Base-by-base conservation (phyloP, 2,888 invertebrate genomes). In the Drosophila kokeensis region DNA sequence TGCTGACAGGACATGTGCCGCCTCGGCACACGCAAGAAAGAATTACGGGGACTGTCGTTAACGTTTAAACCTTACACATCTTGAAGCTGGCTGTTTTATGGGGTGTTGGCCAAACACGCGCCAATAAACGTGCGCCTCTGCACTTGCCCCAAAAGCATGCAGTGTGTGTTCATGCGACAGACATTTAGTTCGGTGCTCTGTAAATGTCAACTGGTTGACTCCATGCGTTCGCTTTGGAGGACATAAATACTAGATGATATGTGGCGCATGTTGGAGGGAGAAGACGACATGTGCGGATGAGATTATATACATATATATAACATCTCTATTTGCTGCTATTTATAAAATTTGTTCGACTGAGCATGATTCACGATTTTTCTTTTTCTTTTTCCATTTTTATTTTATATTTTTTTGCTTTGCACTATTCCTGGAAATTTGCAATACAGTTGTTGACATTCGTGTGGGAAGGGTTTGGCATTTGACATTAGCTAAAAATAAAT, bases 1-100 rank as follows among this genome's bases (percentile, higher is more conserved):
- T 49, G 54, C 32, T 60, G 81, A 53, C 62, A 61, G 55, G 52
- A 60, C 69, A 74, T 63, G 73, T 62, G 58, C 45, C 55, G 58
- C 45, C 55, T 45, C 49, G 54, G 48, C 32, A 68, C 55, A 69
- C 61, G 45, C 62, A 54, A 60, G 58, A 55, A 42, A 61, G 79
- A 61, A 55, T 84, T 69, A 81, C 59, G 30, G 82, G 53, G 58
- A 60, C 59, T 68, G 69, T 45, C 58, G 67, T 60, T 74, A 75
- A 79, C 80, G 72, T 61, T 75, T 65, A 66, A 65, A 53, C 63
- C 52, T 1, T 4, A 18, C 24, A 64, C 55, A 69, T 65, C 72
- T 69, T 49, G 65, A 65, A 60, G 63, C 68, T 49, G 48, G 13
- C 48, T 49, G 48, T 66, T 63, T 87, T 79, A 75, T 82, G 75